Percentiles rank a stretch among this genome's conserved stretches.
phyloP scores from a whole-genome alignment of 2,888 invertebrate species.

The Dicyrtoma fusca region DNA sequence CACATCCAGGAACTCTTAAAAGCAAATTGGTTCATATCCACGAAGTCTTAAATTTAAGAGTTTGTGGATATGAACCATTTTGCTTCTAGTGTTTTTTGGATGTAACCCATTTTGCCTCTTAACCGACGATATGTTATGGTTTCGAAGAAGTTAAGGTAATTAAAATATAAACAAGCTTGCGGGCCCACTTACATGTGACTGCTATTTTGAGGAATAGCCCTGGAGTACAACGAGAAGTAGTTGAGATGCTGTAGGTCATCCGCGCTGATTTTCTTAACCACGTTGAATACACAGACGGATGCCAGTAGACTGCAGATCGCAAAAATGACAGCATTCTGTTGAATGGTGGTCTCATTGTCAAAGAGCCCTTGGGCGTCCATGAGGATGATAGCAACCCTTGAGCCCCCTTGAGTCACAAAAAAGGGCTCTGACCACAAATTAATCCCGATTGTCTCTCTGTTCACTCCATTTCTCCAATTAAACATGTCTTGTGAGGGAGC shows the following conservation, averaged over 20 bases:
- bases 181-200: no score
- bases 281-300: not conserved
- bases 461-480: not conserved
- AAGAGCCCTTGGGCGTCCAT: not conserved
- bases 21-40: no score
- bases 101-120: no score
- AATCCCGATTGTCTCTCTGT: not conserved
- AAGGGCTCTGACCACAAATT: conserved; percentile 7
- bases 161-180: no score
- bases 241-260: not conserved
- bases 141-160: no score
- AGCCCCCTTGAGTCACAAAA: not conserved
- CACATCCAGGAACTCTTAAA: no score
- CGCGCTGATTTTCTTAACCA: not conserved
- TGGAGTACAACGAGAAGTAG: not conserved
- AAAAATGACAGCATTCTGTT: not conserved
- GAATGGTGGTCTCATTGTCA: not conserved
- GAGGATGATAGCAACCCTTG: not conserved
- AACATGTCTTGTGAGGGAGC: no score
- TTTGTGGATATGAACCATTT: no score
- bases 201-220: no score
- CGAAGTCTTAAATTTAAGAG: no score
- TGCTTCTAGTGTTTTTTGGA: no score
- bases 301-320: not conserved
- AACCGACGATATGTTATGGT: no score